phyloP scores from a whole-genome alignment of 2,888 invertebrate genomes.

The Megalurothrips usitatus region DNA sequence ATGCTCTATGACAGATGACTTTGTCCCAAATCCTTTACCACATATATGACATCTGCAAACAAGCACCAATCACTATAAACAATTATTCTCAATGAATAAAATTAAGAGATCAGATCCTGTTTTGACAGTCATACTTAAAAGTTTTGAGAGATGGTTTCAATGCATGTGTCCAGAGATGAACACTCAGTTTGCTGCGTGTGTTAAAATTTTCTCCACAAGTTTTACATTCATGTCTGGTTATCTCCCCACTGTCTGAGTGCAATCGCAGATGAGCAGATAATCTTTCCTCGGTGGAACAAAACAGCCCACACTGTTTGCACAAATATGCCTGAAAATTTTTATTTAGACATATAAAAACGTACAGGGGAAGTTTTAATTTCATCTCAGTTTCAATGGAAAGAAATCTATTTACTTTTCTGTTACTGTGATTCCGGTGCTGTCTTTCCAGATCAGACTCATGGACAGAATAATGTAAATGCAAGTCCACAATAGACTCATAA shows the following conservation, averaged over 20 bases:
- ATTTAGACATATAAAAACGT: not conserved
- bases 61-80: not conserved
- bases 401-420: not conserved
- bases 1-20: not conserved
- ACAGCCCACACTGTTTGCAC: not conserved
- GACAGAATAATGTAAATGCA: not conserved
- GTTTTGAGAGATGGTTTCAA: not conserved
- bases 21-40: not conserved
- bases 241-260: not conserved
- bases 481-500: not conserved
- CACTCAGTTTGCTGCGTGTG: not conserved
- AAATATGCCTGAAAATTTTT: not conserved
- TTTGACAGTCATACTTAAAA: not conserved
- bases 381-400: not conserved
- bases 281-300: not conserved
- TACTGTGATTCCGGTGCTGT: not conserved
- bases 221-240: constrained; percentile 4
- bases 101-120: not conserved
- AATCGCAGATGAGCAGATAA: not conserved
- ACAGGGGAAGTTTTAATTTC: not conserved
- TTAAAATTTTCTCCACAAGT: constrained; percentile 2
- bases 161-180: not conserved
- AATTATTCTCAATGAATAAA: not conserved
- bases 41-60: not conserved
- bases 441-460: not conserved